These are phyloP conservation scores for Edolisoma coerulescens DNA, from an alignment of 2,113 vertebrate genomes.

Conservation along the genomic window DNA sequence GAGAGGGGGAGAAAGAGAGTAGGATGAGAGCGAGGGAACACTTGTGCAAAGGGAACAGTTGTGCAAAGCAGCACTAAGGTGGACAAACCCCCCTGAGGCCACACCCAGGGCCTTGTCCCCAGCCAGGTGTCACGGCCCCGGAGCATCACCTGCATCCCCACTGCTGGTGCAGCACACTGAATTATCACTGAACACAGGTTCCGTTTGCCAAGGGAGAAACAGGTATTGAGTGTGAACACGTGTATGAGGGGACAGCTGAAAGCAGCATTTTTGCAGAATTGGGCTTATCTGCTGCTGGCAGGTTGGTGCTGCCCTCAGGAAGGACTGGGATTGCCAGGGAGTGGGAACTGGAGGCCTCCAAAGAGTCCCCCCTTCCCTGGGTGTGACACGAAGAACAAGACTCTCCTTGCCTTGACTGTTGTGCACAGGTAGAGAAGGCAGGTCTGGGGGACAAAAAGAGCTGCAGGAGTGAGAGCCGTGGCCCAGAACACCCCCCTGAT, in stretches of 20 bases:
- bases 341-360: fast-evolving
- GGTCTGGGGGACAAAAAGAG: background rate
- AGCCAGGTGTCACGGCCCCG: fast-evolving
- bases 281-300: background rate
- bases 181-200: background rate
- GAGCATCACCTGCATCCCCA: fast-evolving
- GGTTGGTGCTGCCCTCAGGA: background rate
- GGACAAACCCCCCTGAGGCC: background rate
- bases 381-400: fast-evolving
- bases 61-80: fast-evolving
- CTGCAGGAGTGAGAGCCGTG: background rate
- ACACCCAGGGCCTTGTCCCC: background rate
- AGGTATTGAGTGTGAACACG: fast-evolving
- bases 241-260: background rate
- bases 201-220: background rate
- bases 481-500: background rate
- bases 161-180: background rate
- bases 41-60: background rate
- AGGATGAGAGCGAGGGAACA: background rate
- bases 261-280: background rate
- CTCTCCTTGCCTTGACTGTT: fast-evolving
- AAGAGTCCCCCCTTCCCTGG: background rate
- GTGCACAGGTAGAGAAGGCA: background rate
- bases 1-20: background rate
- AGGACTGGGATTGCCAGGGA: background rate